Evolutionary conservation across 2,113 vertebrate species (phyloP).

Genomic region (Phaethon lepturus): DNA sequence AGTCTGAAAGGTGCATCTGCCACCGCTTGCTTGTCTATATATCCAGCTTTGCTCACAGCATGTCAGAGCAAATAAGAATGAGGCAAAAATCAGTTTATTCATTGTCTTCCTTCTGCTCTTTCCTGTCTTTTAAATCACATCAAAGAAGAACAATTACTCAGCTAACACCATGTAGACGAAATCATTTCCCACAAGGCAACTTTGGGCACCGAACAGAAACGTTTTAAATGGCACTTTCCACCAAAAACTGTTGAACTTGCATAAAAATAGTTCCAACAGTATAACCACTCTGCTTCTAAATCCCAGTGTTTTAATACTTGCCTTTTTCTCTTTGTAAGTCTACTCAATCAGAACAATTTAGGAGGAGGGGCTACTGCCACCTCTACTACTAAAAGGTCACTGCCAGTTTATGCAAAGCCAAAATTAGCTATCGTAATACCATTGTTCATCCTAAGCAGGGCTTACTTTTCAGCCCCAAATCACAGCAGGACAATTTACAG

Average conservation of each 20-base stretch:
- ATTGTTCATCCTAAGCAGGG: neutral
- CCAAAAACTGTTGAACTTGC: neutral
- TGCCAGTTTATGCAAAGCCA: constrained; percentile 8
- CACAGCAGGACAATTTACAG: constrained; percentile 22
- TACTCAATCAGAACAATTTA: neutral
- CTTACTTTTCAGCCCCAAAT: constrained; percentile 22
- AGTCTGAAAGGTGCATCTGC: neutral
- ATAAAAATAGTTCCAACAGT: neutral
- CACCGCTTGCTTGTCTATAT: neutral
- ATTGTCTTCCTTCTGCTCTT: neutral
- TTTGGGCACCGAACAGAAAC: neutral
- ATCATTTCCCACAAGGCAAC: neutral
- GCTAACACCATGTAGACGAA: neutral
- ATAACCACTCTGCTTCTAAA: neutral
- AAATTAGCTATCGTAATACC: neutral
- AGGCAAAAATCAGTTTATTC: neutral
- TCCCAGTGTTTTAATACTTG: neutral
- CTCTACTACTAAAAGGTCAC: neutral
- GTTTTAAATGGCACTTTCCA: neutral
- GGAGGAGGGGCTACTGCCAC: constrained; percentile 1
- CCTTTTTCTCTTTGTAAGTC: neutral
- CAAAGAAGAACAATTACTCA: neutral
- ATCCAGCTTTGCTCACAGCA: neutral
- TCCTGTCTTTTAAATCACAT: neutral
- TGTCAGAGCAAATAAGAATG: neutral